Evolutionary conservation across 2,888 invertebrate species (phyloP).

Genomic region (Girardia tigrina): DNA sequence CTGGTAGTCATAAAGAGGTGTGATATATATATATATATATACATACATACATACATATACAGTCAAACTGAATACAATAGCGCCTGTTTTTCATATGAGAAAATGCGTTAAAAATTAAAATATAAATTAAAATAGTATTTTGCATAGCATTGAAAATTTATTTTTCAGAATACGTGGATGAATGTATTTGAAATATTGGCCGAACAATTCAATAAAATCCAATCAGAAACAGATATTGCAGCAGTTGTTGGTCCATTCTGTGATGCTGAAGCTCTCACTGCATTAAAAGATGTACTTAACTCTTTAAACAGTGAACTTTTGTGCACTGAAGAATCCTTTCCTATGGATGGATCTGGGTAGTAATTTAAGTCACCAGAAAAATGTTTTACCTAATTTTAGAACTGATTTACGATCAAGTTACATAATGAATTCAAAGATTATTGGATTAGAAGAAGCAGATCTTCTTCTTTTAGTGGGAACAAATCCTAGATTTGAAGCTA

Average conservation of each 20-base stretch:
- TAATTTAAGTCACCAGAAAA: too few relatives aligned
- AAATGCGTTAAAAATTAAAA: too few relatives aligned
- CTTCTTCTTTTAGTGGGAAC: conserved; percentile 79
- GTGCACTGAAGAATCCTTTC: conserved; percentile 80
- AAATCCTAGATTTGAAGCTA: conserved; percentile 91
- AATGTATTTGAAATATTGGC: conserved; percentile 58
- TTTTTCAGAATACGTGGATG: conserved; percentile 67
- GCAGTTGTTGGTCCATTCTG: conserved; percentile 76
- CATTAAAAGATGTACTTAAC: conserved; percentile 81
- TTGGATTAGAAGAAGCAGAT: conserved; percentile 80
- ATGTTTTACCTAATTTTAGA: too few relatives aligned
- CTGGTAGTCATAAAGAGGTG: too few relatives aligned
- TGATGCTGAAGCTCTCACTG: conserved; percentile 75
- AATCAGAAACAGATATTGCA: conserved; percentile 56
- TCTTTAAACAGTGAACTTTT: conserved; percentile 67
- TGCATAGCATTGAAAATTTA: too few relatives aligned
- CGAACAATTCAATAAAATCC: neutral
- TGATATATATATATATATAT: too few relatives aligned
- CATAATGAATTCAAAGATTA: conserved; percentile 74
- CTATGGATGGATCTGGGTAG: conserved; percentile 52
- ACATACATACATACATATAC: too few relatives aligned
- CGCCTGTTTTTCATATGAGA: too few relatives aligned
- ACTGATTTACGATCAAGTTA: conserved; percentile 80
- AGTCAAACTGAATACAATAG: too few relatives aligned
- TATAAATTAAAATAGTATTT: too few relatives aligned